Evolutionary conservation across 2,113 vertebrate species (phyloP).

Genomic region (Apistogramma diplotaenia): DNA sequence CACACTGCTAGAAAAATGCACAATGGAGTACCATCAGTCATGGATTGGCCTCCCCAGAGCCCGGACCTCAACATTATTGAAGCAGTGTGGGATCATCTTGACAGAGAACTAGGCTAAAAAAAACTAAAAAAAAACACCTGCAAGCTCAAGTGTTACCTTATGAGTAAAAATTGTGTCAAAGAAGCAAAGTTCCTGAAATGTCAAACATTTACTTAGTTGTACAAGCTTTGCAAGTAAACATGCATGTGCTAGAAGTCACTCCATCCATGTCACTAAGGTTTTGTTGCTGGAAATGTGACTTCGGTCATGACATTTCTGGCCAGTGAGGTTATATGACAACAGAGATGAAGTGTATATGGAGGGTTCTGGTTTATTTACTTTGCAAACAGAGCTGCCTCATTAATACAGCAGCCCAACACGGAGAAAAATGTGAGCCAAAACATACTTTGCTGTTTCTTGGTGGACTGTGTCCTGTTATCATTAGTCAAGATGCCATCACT

Average conservation of each 20-base stretch:
- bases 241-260: neutral
- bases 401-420: conserved; percentile 1
- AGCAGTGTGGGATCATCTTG: too few species aligned
- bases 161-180: neutral
- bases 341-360: neutral
- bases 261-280: conserved; percentile 1
- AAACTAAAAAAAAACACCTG: neutral
- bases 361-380: conserved; percentile 31
- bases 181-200: neutral
- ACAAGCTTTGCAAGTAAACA: neutral
- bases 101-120: too few species aligned
- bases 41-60: too few species aligned
- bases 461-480: neutral
- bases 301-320: neutral
- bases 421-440: neutral
- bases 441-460: neutral
- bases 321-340: conserved; percentile 16
- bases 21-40: too few species aligned
- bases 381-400: conserved; percentile 33
- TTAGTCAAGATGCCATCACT: neutral
- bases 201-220: neutral
- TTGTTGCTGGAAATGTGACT: conserved; percentile 4
- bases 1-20: too few species aligned
- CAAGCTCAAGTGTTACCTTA: neutral
- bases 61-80: too few species aligned